A percentile compares a stretch with the other conserved stretches of the same genome.
Evolutionary conservation across 2,888 invertebrate genomes (phyloP).

Genomic region (Lithosia quadra): DNA sequence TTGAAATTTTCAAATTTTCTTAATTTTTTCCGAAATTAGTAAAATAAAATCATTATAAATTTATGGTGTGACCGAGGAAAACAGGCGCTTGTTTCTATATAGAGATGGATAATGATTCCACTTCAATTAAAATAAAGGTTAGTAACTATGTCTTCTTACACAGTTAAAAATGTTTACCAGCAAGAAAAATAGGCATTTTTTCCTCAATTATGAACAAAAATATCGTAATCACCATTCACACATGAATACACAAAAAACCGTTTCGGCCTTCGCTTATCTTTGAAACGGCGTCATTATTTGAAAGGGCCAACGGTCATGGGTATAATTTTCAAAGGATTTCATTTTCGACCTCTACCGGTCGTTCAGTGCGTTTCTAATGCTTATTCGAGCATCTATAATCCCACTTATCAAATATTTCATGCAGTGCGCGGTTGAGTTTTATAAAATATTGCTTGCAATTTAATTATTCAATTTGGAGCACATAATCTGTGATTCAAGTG

Average conservation of each 20-base stretch:
- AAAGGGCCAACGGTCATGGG: constrained; percentile 41
- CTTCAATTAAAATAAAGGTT: too few relatives aligned
- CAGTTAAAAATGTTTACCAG: background rate
- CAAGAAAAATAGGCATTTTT: constrained; percentile 18
- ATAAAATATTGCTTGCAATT: background rate
- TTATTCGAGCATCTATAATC: constrained; percentile 9
- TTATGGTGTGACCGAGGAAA: background rate
- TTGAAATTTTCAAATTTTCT: too few relatives aligned
- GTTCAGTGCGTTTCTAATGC: background rate
- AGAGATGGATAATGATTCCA: too few relatives aligned
- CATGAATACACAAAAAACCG: constrained; percentile 36
- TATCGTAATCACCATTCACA: constrained; percentile 35
- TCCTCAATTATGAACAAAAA: constrained; percentile 32
- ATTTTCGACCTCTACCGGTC: constrained; percentile 23
- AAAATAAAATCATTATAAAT: background rate
- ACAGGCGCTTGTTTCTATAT: too few relatives aligned
- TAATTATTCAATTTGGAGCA: background rate
- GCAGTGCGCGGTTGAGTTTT: background rate
- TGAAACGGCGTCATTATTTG: constrained; percentile 39
- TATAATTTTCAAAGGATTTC: constrained; percentile 36
- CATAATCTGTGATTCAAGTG: background rate
- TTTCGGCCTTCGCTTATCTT: constrained; percentile 46
- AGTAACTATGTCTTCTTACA: too few relatives aligned
- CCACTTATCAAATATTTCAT: background rate
- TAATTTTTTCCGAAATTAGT: too few relatives aligned